Base-by-base conservation (phyloP, 2,797 vertebrate genomes). In the Fratercula arctica region DNA sequence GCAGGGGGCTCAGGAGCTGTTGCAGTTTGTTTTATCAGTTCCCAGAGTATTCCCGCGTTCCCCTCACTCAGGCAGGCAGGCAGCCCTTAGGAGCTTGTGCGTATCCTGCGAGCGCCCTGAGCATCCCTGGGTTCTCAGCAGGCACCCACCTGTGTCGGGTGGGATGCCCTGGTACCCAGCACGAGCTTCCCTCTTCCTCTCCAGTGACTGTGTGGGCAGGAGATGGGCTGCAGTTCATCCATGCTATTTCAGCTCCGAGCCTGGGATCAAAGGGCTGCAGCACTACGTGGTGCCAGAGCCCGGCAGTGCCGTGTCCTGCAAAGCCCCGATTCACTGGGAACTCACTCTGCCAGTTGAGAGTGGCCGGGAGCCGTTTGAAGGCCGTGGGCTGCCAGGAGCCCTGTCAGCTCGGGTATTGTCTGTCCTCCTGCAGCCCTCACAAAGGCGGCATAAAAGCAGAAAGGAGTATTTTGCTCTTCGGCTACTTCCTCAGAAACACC, bases 191-290 rank as follows among this genome's bases (percentile, higher is more conserved):
- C 37, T 53, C 4, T 2, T 72, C 13, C 63, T 14, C 53, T 45
- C 8, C 1, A 0, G 26, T 9, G n/a, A 39, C 13, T 0, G 5
- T 33, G 20, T 8, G 16, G 1, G 0, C 46, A 33, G 59, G 23
- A 48, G 25, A 4, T 5, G 21, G 78, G 29, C 76, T 86, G 59
- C 3, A n/a, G 41, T 26, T 50, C 92, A 59, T 29, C 0, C 5
- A 57, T 25, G 53, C n/a, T 69, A 16, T 60, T 51, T 24, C 1
- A 2, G 29, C 59, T 53, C 79, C 26, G 35, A 77, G 82, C 37
- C 63, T 76, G 1, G 0, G 51, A 69, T 61, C 78, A 53, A 45
- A 90, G 67, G 3, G 16, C 31, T 3, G 0, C 76, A 51, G 63
- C 1, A 1, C 24, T 28, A 5, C 1, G 1, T 3, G 29, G n/a